phyloP scores from a whole-genome alignment of 2,113 vertebrate genomes.

The Cairina moschata region DNA sequence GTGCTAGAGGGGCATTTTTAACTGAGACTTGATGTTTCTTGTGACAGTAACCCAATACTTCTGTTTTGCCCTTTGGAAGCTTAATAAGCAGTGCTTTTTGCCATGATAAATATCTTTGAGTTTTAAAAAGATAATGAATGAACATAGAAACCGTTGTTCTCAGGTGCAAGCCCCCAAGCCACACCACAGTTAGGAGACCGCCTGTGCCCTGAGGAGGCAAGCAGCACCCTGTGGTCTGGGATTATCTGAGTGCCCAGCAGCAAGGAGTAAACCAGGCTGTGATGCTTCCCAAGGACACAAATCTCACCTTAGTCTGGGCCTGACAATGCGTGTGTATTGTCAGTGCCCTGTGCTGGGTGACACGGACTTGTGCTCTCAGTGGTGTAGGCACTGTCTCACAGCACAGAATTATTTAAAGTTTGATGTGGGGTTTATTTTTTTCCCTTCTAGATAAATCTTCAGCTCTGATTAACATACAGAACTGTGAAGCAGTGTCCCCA shows the following conservation, averaged over 20 bases:
- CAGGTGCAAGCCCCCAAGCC: neutral
- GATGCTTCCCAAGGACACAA: neutral
- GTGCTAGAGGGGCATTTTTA: neutral
- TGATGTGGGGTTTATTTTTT: neutral
- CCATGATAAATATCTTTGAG: neutral
- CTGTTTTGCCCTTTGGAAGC: neutral
- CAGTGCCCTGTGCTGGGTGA: neutral
- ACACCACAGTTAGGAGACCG: neutral
- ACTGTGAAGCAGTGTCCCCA: neutral
- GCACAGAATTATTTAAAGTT: neutral
- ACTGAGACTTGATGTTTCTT: neutral
- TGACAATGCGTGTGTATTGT: fast-evolving
- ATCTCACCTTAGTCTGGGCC: neutral
- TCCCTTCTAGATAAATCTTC: slow-evolving; percentile 48
- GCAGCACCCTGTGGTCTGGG: neutral
- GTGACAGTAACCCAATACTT: neutral
- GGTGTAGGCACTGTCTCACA: neutral
- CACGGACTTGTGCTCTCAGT: neutral
- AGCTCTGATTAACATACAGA: neutral
- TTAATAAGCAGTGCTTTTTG: neutral
- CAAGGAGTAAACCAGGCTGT: neutral
- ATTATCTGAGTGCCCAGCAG: neutral
- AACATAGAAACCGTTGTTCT: neutral
- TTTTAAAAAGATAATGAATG: neutral
- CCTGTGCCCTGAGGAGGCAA: neutral